Evolutionary conservation across 2,888 invertebrate species (phyloP).

Genomic region (Selenia dentaria): DNA sequence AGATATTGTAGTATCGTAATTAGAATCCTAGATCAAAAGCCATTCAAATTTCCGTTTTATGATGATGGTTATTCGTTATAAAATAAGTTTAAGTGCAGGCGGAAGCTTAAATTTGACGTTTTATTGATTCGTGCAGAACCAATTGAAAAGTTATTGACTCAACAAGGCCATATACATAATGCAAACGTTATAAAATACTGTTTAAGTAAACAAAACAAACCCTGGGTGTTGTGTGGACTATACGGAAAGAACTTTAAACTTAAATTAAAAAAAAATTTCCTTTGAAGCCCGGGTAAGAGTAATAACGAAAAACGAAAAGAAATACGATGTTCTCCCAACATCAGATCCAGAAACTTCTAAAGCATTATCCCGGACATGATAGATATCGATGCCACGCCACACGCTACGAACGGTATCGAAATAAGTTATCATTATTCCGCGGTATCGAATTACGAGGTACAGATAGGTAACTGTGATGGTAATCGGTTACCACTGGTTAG

Average conservation of each 20-base stretch:
- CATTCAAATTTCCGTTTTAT: too few relatives aligned
- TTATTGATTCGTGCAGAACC: conserved; percentile 35
- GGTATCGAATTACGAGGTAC: conserved; percentile 19
- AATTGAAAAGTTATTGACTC: conserved; percentile 27
- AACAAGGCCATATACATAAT: conserved; percentile 28
- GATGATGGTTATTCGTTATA: too few relatives aligned
- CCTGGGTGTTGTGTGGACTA: too few relatives aligned
- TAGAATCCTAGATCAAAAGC: too few relatives aligned
- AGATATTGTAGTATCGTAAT: too few relatives aligned
- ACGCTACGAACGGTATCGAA: conserved; percentile 20
- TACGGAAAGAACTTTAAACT: conserved; percentile 13
- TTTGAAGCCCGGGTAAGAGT: conserved; percentile 29
- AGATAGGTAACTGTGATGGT: conserved; percentile 51
- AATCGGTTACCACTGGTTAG: conserved; percentile 51
- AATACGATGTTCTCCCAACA: conserved; percentile 29
- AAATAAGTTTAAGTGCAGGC: conserved; percentile 11
- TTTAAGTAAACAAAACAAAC: too few relatives aligned
- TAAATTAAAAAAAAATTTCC: conserved; percentile 29
- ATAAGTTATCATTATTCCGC: conserved; percentile 26
- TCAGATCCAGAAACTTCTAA: conserved; percentile 15
- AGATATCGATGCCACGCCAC: conserved; percentile 17
- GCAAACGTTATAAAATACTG: conserved; percentile 8
- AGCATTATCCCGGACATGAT: conserved; percentile 12
- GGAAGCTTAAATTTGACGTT: conserved; percentile 18
- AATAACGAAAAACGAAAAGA: conserved; percentile 33